Evolutionary conservation across 2,888 invertebrate genomes (phyloP).

Genomic region (Dasysyrphus tricinctus): DNA sequence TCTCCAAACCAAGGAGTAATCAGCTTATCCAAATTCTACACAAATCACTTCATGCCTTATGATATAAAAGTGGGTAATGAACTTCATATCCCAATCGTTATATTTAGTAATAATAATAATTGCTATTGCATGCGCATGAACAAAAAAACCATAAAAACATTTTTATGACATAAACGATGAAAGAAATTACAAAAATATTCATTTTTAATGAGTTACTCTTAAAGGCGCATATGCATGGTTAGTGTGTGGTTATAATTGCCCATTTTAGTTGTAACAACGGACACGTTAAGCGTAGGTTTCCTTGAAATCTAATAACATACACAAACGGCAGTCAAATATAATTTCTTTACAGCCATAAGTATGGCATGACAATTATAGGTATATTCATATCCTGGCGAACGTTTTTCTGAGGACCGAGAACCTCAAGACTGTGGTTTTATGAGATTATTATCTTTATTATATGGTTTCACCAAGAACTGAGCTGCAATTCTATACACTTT

Average conservation of each 20-base stretch:
- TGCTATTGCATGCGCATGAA: background rate
- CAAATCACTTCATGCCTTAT: too few species aligned
- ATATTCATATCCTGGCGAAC: slow-evolving; percentile 13
- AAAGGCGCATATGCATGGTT: background rate
- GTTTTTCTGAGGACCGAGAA: background rate
- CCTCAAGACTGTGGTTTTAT: slow-evolving; percentile 49
- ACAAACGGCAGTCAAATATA: background rate
- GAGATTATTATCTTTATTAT: slow-evolving; percentile 63
- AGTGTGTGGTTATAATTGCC: background rate
- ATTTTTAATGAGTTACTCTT: background rate
- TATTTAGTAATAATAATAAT: background rate
- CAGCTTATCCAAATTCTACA: too few species aligned
- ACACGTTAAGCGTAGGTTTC: background rate
- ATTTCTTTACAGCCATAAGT: slow-evolving; percentile 3
- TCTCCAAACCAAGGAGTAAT: too few species aligned
- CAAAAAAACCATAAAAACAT: background rate
- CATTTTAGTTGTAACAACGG: background rate
- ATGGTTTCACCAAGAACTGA: slow-evolving; percentile 16
- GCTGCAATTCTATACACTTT: background rate
- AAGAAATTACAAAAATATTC: background rate
- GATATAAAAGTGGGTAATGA: too few species aligned
- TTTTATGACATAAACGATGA: background rate
- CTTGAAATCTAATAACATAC: background rate
- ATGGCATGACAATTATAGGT: slow-evolving; percentile 33
- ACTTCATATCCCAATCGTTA: background rate